Evolutionary conservation across 2,888 invertebrate genomes (phyloP), one percentile per base, ranked within the genome.

Genomic region (Boloria euphrosyne): DNA sequence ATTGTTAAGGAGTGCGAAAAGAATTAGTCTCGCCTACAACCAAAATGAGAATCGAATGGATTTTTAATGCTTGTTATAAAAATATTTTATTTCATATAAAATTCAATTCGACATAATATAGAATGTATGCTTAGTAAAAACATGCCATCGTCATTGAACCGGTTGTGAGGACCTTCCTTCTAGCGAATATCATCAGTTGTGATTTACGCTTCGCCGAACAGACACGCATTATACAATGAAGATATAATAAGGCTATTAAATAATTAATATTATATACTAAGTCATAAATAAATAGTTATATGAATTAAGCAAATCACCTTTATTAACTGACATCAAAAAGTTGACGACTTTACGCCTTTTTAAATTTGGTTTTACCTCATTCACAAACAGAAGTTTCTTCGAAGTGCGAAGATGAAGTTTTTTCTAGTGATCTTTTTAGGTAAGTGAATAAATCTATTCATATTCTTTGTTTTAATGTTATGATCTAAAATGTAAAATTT

Each of bases 371-470:
- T 87, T 86, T 87, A 86, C 85, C 86, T 81, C 71, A 76, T 82
- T 74, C 73, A 16, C 57, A 58, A 75, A 71, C 70, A n/a, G 3
- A 2, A 22, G 22, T 22, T 22, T 22, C 22, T 22, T 22, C 22
- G 22, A 72, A 75, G 77, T 73, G 74, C 74, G 76, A 76, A 78
- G 81, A 91, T 90, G 90, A 77, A 75, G 75, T 78, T 84, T 73
- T 80, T 73, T 77, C 76, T 83, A 69, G 71, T 84, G 69, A 75
- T 89, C 79, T 85, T 87, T 83, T 78, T 84, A 68, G 90, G 90
- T 91, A 72, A 91, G 90, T 87, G 53, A 74, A 68, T 68, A 27
- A 38, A 54, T 53, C 50, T 63, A 61, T 38, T 58, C 3, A n/a
- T 55, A 16, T 43, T 65, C 3, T 60, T 13, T 22, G 13, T 46